These are phyloP conservation scores for Rhyacophila evoluta DNA, from an alignment of 2,888 invertebrate species.

Conservation along the genomic window DNA sequence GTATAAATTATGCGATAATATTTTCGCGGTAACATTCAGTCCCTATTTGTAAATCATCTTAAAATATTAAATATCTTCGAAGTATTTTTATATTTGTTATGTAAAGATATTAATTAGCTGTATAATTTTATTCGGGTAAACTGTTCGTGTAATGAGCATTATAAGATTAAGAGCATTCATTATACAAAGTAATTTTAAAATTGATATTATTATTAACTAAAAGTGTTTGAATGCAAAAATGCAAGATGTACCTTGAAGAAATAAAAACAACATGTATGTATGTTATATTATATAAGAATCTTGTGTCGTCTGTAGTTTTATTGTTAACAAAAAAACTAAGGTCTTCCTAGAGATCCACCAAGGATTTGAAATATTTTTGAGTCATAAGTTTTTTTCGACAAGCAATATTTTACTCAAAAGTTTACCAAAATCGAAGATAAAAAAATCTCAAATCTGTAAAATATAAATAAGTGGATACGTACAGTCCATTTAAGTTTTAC, in stretches of 20 bases:
- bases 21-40: conserved; percentile 42
- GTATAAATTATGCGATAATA: conserved; percentile 44
- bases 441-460: not conserved
- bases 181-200: conserved; percentile 29
- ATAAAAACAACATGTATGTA: conserved; percentile 13
- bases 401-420: not conserved
- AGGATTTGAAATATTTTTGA: conserved; percentile 29
- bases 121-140: conserved; percentile 36
- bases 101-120: conserved; percentile 46
- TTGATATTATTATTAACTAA: conserved; percentile 10
- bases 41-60: conserved; percentile 46
- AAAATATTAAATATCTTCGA: conserved; percentile 47
- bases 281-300: conserved; percentile 28
- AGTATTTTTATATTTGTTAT: conserved; percentile 55
- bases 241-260: conserved; percentile 30
- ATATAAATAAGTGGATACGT: not conserved
- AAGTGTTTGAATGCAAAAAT: conserved; percentile 27
- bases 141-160: conserved; percentile 23
- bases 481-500: not conserved
- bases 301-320: conserved; percentile 51
- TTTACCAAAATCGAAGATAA: not conserved
- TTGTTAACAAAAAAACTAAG: conserved; percentile 38
- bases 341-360: conserved; percentile 50
- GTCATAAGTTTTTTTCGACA: conserved; percentile 17
- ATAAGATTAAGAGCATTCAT: conserved; percentile 23